Evolutionary conservation across 35 echinoderm and acorn worm species (phyloP), one percentile per base, ranked within the genome.

Genomic region (Strongylocentrotus purpuratus): DNA sequence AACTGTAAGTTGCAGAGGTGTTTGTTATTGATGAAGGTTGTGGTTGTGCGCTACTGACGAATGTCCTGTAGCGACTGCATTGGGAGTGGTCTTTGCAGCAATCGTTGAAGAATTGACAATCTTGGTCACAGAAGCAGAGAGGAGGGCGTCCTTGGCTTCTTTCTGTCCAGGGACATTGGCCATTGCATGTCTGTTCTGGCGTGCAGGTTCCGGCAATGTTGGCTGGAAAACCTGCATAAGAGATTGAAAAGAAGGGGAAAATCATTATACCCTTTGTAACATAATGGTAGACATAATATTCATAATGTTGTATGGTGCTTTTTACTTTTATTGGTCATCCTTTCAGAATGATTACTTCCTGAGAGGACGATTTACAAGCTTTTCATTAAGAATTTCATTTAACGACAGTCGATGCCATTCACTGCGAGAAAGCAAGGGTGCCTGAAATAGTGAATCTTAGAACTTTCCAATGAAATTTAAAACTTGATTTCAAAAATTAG

Each of bases 41-140:
- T 33, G 45, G 33, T 5, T 33, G 45, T 20, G 12, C 41, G 32
- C 7, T 32, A 89, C 91, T 93, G 48, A 32, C 31, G 48, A 22
- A 13, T 10, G 46, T 58, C 17, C 45, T 31, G 91, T 93, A 93
- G 45, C 91, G 87, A 89, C 87, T 41, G 91, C 46, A 47, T 28
- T 58, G 87, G n/a, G 87, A 12, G 32, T 93, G 91, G 47, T 93
- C 91, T 31, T 93, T 93, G 91, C 91, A 93, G 48, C 91, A 93
- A 31, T 93, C 91, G 48, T 58, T 47, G n/a, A 93, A 93, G 31
- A 46, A 58, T 17, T 25, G 46, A 48, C 91, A 93, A 58, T 93
- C 91, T 7, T 47, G 46, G 91, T 93, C 91, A 31, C 91, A 93
- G 91, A 46, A 93, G n/a, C 91, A 93, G 46, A 93, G 91, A 2